Evolutionary conservation across 2,113 vertebrate genomes (phyloP), one percentile per base, ranked within the genome.

Genomic region (Nothobranchius kuhntae): DNA sequence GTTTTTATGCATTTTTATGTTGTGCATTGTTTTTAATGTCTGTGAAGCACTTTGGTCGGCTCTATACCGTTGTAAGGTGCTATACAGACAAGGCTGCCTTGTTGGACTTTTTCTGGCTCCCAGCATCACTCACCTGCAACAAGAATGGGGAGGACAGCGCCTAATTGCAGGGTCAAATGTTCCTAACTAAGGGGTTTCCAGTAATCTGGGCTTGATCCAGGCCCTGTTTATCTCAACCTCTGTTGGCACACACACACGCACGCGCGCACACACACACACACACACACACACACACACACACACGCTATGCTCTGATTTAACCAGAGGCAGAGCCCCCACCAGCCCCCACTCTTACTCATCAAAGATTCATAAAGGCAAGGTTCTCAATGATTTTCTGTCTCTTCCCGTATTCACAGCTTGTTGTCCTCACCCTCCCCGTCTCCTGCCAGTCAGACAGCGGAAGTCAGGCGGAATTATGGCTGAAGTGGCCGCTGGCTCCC

Each of bases 351-450:
- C 74, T 69, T 65, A 66, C 93, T 95, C 95, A 98, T 98, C 95
- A 97, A 98, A 96, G 95, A 97, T 97, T 97, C 95, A 98, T 95
- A 94, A 94, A 94, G 94, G 94, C 95, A 92, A 94, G 93, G 94
- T 95, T 95, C 94, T 92, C 94, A 98, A 96, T 96, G 96, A 96
- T 97, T 98, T 98, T 95, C 96, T 97, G 96, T 97, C 96, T 96
- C 93, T 95, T 95, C 93, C 94, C 90, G 94, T 97, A 96, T 95
- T 95, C 96, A 95, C 94, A 93, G 94, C 93, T 93, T 96, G 94
- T 95, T 96, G 95, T 96, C 95, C 93, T 94, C 92, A 95, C 93
- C 94, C 94, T 92, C 93, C 89, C 78, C 74, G 80, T 93, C 93
- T 94, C 86, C 92, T 93, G 81, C 93, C 91, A 94, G 92, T 92